Conservation (phyloP, 2,113 vertebrate genomes). For the Chamaetylas fuelleborni region DNA sequence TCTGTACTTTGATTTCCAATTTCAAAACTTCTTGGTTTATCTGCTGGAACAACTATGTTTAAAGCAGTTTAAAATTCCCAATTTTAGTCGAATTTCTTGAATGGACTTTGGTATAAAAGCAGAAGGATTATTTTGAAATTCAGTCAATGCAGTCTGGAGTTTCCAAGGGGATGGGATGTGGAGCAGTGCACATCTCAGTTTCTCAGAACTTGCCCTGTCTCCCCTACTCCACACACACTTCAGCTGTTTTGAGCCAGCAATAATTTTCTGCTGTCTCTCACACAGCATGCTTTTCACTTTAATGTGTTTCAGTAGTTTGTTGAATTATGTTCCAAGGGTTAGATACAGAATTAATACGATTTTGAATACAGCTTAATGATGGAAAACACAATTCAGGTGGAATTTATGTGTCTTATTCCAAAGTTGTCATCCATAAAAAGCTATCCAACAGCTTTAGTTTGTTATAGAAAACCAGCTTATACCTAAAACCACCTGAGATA, state of each 20-base stretch:
- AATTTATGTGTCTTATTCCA: not conserved
- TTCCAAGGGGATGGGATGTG: rapidly evolving
- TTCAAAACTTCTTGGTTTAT: not conserved
- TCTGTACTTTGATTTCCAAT: not conserved
- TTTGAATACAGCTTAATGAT: not conserved
- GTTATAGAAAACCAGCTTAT: not conserved
- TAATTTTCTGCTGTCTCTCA: not conserved
- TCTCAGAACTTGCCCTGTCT: not conserved
- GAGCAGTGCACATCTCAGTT: not conserved
- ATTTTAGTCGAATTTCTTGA: not conserved
- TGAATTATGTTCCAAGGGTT: not conserved
- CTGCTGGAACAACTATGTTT: not conserved
- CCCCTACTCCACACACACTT: not conserved
- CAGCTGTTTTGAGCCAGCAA: not conserved
- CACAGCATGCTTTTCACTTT: not conserved
- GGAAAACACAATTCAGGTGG: not conserved
- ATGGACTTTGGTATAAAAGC: not conserved
- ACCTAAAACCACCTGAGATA: not conserved
- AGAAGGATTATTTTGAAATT: not conserved
- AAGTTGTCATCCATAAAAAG: not conserved
- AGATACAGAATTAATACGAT: not conserved
- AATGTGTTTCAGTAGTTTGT: not conserved
- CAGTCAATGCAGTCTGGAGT: not conserved
- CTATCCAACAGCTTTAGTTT: not conserved
- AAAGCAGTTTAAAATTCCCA: not conserved